Evolutionary conservation across 1,140 invertebrate species (phyloP).

Genomic region (Planococcus citri): DNA sequence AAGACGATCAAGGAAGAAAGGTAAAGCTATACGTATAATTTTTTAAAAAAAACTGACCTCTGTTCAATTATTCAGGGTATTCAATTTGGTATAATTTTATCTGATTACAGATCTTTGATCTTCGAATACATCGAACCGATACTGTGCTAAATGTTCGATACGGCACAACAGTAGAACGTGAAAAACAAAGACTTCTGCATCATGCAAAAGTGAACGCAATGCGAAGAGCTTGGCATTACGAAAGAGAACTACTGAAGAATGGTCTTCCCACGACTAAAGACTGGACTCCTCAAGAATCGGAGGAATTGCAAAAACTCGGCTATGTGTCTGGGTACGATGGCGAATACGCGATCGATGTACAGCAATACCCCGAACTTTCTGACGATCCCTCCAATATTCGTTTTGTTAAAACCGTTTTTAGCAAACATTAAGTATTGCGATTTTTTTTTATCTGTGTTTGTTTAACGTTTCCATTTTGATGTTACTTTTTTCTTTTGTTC

Average conservation of each 20-base stretch:
- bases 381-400: constrained; percentile 91
- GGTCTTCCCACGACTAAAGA: constrained; percentile 58
- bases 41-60: too few species aligned
- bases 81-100: too few species aligned
- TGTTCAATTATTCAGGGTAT: too few species aligned
- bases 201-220: constrained; percentile 75
- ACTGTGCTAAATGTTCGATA: constrained; percentile 74
- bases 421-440: constrained; percentile 5
- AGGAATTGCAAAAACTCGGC: constrained; percentile 74
- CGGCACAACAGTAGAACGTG: constrained; percentile 76
- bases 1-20: constrained; percentile 33
- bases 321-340: constrained; percentile 72
- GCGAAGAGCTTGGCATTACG: constrained; percentile 80
- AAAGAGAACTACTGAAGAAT: constrained; percentile 66
- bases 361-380: constrained; percentile 76
- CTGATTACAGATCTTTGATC: constrained; percentile 45
- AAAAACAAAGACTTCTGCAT: constrained; percentile 72
- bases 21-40: constrained; percentile 13
- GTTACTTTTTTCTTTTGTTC: constrained; percentile 15
- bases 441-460: constrained; percentile 10
- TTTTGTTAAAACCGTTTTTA: constrained; percentile 52
- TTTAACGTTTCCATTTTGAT: constrained; percentile 16
- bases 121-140: constrained; percentile 71
- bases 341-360: constrained; percentile 79
- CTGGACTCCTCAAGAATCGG: constrained; percentile 56